Evolutionary conservation across 2,797 vertebrate genomes (phyloP).

Genomic region (Phalanger gymnotis): DNA sequence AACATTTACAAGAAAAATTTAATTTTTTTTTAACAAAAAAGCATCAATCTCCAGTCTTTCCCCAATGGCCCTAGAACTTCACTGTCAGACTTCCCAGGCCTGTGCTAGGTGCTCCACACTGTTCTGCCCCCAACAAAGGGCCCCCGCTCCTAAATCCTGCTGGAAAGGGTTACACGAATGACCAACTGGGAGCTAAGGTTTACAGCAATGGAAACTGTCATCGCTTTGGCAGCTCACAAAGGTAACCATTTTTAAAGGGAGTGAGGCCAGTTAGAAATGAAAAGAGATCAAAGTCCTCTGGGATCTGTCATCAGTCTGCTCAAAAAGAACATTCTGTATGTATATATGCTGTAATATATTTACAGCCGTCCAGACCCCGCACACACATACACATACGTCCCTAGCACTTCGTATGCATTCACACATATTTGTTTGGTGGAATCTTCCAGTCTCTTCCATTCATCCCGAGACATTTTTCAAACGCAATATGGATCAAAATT

Average conservation of each 20-base stretch:
- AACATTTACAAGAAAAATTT: not conserved
- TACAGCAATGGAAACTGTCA: fast-evolving
- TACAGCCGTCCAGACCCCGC: not conserved
- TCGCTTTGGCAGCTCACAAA: conserved; percentile 37
- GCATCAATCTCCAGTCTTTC: not conserved
- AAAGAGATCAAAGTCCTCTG: conserved; percentile 60
- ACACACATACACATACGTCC: not conserved
- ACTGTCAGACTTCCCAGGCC: not conserved
- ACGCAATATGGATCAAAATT: conserved; percentile 81
- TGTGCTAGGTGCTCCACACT: not conserved
- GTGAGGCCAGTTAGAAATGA: conserved; percentile 56
- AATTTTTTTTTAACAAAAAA: not conserved
- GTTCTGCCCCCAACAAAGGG: fast-evolving
- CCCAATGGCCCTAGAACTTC: not conserved
- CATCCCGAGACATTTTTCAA: conserved; percentile 81
- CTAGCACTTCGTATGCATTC: conserved; percentile 55
- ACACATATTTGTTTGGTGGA: conserved; percentile 70
- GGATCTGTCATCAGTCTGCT: conserved; percentile 60
- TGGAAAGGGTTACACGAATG: not conserved
- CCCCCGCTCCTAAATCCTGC: not conserved
- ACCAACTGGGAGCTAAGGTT: conserved; percentile 2
- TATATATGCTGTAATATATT: not conserved
- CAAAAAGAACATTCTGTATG: conserved; percentile 67
- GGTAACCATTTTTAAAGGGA: conserved; percentile 45
- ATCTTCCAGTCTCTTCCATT: conserved; percentile 76